A percentile compares a stretch with the other conserved stretches of the same genome.
These are phyloP conservation scores for Prietella phreatophila DNA, from an alignment of 2,113 vertebrate species.

Conservation along the genomic window DNA sequence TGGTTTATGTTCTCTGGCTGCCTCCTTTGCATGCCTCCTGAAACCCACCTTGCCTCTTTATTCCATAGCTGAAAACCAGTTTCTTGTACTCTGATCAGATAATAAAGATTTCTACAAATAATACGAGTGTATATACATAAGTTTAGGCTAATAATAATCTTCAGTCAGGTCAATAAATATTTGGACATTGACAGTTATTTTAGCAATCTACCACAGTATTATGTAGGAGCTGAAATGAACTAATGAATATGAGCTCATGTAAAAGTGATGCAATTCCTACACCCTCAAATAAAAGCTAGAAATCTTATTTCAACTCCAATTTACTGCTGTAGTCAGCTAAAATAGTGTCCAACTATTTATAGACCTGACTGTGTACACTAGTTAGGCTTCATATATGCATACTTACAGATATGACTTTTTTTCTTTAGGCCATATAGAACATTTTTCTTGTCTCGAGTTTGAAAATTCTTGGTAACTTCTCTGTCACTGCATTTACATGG, in stretches of 20 bases:
- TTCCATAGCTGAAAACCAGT: slow-evolving; percentile 10
- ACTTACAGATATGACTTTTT: background rate
- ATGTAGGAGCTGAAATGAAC: background rate
- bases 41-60: slow-evolving; percentile 2
- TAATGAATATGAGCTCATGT: background rate
- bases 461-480: background rate
- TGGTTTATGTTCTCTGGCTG: background rate
- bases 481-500: background rate
- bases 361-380: background rate
- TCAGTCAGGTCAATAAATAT: background rate
- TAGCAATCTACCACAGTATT: background rate
- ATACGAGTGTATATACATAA: too few species aligned
- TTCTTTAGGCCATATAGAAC: background rate
- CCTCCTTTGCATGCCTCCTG: background rate
- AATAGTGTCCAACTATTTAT: background rate
- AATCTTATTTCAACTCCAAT: background rate
- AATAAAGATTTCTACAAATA: background rate
- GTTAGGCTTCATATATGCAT: background rate
- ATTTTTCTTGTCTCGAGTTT: background rate
- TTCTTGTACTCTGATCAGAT: slow-evolving; percentile 16
- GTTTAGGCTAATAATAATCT: background rate
- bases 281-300: background rate
- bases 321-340: background rate
- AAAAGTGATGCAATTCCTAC: background rate
- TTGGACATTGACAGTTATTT: background rate